Evolutionary conservation across 1,140 invertebrate genomes (phyloP).

Genomic region (Coptotermes formosanus): DNA sequence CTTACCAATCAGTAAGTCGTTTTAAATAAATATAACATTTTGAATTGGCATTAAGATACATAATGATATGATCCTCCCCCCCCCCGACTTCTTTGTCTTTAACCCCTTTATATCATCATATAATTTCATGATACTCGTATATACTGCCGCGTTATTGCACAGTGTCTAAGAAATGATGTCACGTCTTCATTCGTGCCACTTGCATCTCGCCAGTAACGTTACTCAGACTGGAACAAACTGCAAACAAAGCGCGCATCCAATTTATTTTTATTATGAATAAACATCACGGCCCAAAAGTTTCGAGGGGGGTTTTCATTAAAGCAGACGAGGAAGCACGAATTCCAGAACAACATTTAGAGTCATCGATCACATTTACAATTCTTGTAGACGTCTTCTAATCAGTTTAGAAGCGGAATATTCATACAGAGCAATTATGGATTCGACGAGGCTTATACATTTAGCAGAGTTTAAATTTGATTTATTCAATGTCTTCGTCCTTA

Average conservation of each 20-base stretch:
- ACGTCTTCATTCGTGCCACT: background rate
- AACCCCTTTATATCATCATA: no score
- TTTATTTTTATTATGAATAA: constrained; percentile 32
- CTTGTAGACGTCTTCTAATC: constrained; percentile 28
- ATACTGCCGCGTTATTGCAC: background rate
- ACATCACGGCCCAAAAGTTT: constrained; percentile 27
- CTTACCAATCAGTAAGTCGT: no score
- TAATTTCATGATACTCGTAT: no score
- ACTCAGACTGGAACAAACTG: background rate
- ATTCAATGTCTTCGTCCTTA: background rate
- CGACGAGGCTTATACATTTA: constrained; percentile 28
- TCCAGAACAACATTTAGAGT: constrained; percentile 14
- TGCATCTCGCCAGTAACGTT: background rate
- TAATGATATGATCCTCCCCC: no score
- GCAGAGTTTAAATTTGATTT: constrained; percentile 32
- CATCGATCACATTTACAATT: constrained; percentile 30
- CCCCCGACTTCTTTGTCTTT: no score
- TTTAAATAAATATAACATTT: no score
- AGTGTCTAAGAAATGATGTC: background rate
- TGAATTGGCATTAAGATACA: no score
- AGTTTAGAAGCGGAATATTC: constrained; percentile 34
- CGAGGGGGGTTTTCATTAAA: constrained; percentile 27
- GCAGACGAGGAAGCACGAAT: background rate
- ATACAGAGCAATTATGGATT: constrained; percentile 29
- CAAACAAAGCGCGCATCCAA: background rate